phyloP scores from a whole-genome alignment of 2,113 vertebrate species.

The Oryzias woworae region DNA sequence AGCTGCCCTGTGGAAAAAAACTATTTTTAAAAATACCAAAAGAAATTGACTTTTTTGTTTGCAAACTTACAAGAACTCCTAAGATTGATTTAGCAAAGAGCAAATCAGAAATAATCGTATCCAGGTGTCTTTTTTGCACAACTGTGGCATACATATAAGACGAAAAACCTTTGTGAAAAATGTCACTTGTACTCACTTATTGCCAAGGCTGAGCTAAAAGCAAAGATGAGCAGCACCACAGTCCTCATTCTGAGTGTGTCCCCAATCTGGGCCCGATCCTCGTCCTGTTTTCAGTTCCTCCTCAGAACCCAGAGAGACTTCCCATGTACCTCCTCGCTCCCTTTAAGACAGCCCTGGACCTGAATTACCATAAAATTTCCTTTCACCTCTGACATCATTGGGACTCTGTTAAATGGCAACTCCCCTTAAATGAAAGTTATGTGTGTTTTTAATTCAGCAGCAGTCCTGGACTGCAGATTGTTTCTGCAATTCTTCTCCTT shows the following conservation, averaged over 20 bases:
- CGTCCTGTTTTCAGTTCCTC: constrained; percentile 38
- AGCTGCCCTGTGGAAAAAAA: not conserved
- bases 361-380: constrained; percentile 68
- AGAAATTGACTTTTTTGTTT: not conserved
- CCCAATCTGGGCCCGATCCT: constrained; percentile 46
- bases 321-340: constrained; percentile 25
- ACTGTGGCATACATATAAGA: not conserved
- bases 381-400: constrained; percentile 69
- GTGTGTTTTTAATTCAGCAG: not conserved
- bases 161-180: too few species aligned
- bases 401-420: constrained; percentile 34
- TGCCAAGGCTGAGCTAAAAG: constrained; percentile 40
- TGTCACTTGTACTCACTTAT: constrained; percentile 60
- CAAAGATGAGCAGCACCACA: constrained; percentile 45
- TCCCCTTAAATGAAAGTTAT: constrained; percentile 27
- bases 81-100: not conserved
- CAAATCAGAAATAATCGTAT: not conserved
- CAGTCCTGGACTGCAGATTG: not conserved
- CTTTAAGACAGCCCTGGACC: constrained; percentile 55
- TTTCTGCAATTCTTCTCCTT: not conserved
- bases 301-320: constrained; percentile 46
- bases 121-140: not conserved
- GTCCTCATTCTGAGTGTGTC: constrained; percentile 59
- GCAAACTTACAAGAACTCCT: not conserved
- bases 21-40: not conserved